Evolutionary conservation across 2,797 vertebrate species (phyloP).

Genomic region (Liasis olivaceus): DNA sequence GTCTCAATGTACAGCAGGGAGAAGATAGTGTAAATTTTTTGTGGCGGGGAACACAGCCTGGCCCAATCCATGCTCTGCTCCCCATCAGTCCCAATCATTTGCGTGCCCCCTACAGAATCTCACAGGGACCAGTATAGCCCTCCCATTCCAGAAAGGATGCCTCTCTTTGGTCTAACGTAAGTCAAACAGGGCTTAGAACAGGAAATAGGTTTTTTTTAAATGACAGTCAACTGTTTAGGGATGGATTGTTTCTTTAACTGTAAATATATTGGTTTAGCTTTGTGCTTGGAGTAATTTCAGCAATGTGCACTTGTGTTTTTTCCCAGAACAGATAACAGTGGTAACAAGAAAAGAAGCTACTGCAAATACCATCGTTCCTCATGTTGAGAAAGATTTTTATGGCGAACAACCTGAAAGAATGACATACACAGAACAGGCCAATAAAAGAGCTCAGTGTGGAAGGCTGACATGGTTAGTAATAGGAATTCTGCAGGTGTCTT

Average conservation of each 20-base stretch:
- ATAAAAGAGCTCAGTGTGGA: constrained; percentile 71
- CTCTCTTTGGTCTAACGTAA: too few relatives aligned
- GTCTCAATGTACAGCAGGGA: background rate
- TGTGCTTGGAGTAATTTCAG: background rate
- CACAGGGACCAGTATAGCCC: background rate
- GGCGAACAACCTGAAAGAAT: constrained; percentile 67
- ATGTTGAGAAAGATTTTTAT: constrained; percentile 55
- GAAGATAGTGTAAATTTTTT: background rate
- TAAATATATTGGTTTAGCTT: background rate
- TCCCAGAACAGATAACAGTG: constrained; percentile 37
- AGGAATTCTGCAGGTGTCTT: constrained; percentile 16
- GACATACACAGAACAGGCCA: constrained; percentile 72
- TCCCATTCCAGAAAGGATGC: background rate
- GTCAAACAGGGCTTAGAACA: background rate
- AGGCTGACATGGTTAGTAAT: constrained; percentile 79
- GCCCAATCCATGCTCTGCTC: background rate
- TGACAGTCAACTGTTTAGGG: background rate
- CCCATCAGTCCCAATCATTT: background rate
- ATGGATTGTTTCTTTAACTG: background rate
- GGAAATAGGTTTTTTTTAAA: background rate
- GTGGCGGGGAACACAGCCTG: background rate
- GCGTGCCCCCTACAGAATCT: background rate
- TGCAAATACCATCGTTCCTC: background rate
- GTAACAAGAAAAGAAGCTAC: background rate
- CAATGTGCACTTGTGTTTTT: constrained; percentile 32